Evolutionary conservation across 1,140 invertebrate species (phyloP).

Genomic region (Nephotettix cincticeps): DNA sequence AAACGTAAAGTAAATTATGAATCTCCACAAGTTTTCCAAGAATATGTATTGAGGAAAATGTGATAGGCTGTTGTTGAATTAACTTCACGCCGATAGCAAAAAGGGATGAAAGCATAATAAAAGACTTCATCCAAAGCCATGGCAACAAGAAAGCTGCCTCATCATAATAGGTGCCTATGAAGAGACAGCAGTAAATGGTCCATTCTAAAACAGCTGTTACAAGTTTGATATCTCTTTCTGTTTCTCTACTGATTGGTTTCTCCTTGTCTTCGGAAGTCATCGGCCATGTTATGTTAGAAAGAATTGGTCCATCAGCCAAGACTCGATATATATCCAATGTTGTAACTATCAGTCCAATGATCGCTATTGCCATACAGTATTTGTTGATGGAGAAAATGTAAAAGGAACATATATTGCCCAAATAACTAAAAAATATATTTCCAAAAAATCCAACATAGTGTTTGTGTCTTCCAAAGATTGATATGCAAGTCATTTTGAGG

Average conservation of each 20-base stretch:
- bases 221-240: background rate
- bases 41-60: background rate
- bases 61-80: background rate
- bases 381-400: background rate
- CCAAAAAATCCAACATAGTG: too few relatives aligned
- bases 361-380: background rate
- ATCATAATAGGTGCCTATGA: background rate
- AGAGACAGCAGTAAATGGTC: background rate
- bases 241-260: background rate
- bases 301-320: background rate
- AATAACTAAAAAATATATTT: too few relatives aligned
- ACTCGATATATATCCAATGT: background rate
- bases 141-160: background rate
- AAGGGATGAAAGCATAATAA: background rate
- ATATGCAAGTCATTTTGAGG: too few relatives aligned
- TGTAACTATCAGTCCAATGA: background rate
- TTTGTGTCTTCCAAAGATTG: too few relatives aligned
- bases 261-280: background rate
- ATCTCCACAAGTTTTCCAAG: background rate
- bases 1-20: slow-evolving; percentile 2
- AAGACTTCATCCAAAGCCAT: background rate
- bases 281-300: background rate
- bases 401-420: background rate
- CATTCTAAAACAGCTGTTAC: background rate
- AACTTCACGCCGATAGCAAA: background rate